Conservation (phyloP, 1,140 invertebrate genomes). For the Ceratina australensis region DNA sequence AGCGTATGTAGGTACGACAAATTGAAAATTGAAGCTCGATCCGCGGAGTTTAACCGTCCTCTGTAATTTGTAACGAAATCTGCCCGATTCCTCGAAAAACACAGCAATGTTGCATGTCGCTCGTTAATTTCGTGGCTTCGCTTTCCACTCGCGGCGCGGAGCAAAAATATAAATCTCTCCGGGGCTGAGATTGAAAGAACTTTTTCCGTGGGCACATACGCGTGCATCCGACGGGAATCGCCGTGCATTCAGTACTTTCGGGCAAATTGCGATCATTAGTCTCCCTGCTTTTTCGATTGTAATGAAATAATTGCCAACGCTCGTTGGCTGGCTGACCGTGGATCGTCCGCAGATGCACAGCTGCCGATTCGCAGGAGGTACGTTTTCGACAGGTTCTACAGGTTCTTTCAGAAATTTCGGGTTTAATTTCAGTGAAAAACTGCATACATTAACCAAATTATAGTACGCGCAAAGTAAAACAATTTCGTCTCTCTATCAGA, state of each 20-base stretch:
- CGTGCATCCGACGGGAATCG: constrained; percentile 15
- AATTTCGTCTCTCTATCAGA: no score
- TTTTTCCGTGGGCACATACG: constrained; percentile 38
- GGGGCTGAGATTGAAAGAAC: constrained; percentile 24
- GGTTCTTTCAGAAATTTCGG: no score
- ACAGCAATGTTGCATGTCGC: constrained; percentile 12
- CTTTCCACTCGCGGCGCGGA: constrained; percentile 22
- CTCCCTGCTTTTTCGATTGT: constrained; percentile 44
- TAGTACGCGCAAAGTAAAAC: no score
- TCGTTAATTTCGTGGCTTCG: constrained; percentile 51
- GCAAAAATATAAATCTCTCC: constrained; percentile 43
- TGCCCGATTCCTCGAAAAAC: constrained; percentile 20
- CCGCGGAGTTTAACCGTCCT: background rate
- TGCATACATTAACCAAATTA: no score
- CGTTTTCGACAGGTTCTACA: no score
- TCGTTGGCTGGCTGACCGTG: constrained; percentile 1
- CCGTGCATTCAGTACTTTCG: constrained; percentile 30
- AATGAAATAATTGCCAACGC: constrained; percentile 59
- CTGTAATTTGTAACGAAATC: constrained; percentile 43
- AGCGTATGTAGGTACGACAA: constrained; percentile 7
- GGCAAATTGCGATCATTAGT: constrained; percentile 59
- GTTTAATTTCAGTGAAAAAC: no score
- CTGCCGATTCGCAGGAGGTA: constrained; percentile 50
- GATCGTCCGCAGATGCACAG: constrained; percentile 24
- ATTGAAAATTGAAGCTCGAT: constrained; percentile 2